Evolutionary conservation across 2,113 vertebrate species (phyloP).

Genomic region (Elephantulus edwardii): DNA sequence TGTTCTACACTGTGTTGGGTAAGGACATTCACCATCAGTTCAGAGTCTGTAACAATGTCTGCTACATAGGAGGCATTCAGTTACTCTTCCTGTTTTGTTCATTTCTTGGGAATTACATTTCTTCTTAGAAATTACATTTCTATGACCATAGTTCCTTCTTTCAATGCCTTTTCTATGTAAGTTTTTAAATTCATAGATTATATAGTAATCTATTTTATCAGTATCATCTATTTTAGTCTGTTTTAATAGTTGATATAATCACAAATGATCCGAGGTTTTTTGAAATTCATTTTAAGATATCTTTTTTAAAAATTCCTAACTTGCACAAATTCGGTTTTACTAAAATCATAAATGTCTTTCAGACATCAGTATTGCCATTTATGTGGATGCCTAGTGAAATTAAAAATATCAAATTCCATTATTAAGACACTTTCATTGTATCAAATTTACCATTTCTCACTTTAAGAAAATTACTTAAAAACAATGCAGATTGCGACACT

Average conservation of each 20-base stretch:
- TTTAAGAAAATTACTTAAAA: constrained; percentile 24
- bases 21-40: background rate
- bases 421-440: constrained; percentile 8
- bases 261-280: constrained; percentile 13
- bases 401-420: background rate
- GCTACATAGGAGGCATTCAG: background rate
- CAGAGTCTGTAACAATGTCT: background rate
- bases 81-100: background rate
- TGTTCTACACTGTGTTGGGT: background rate
- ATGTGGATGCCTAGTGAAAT: constrained; percentile 30
- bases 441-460: constrained; percentile 47
- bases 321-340: constrained; percentile 25
- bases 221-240: background rate
- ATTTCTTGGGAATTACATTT: background rate
- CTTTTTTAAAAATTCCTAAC: background rate
- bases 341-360: constrained; percentile 27
- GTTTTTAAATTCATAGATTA: background rate
- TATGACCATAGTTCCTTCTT: background rate
- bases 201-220: background rate
- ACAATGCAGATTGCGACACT: constrained; percentile 18
- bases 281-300: background rate
- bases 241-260: background rate
- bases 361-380: background rate
- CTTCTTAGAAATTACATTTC: background rate
- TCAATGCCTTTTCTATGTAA: background rate